phyloP scores from a whole-genome alignment of 2,888 invertebrate genomes.

The Pyrocoelia pectoralis region DNA sequence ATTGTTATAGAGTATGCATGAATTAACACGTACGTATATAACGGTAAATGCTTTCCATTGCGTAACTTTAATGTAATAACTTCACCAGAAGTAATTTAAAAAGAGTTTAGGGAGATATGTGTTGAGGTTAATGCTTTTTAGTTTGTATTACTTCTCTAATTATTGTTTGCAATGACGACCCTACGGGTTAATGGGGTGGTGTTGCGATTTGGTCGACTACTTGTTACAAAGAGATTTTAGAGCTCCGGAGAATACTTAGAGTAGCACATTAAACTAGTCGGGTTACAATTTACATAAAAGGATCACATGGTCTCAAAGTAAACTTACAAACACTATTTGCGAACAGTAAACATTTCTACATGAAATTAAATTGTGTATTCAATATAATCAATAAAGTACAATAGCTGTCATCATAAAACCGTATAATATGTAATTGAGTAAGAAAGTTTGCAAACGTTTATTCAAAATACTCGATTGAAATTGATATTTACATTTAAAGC shows the following conservation, averaged over 20 bases:
- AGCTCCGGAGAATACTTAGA: slow-evolving; percentile 47
- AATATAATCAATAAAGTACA: slow-evolving; percentile 16
- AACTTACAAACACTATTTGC: slow-evolving; percentile 22
- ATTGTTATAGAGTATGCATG: no score
- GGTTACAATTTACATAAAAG: slow-evolving; percentile 51
- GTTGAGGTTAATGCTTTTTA: not conserved
- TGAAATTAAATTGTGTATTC: slow-evolving; percentile 22
- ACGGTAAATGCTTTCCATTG: no score
- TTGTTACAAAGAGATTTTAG: slow-evolving; percentile 50
- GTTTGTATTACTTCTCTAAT: slow-evolving; percentile 5
- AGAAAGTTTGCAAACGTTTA: no score
- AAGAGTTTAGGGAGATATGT: not conserved
- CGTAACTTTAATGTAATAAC: no score
- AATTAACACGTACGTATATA: no score
- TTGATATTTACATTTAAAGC: not conserved
- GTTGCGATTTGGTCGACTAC: slow-evolving; percentile 44
- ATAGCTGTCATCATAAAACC: not conserved
- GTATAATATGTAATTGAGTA: no score
- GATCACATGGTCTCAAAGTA: slow-evolving; percentile 45
- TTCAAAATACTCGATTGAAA: no score
- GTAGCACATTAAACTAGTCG: slow-evolving; percentile 48
- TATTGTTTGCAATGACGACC: not conserved
- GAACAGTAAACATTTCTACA: slow-evolving; percentile 14
- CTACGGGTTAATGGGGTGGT: slow-evolving; percentile 17
- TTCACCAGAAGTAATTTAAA: no score